Base-by-base conservation (phyloP, 1,140 invertebrate genomes). In the Nasonia vitripennis region DNA sequence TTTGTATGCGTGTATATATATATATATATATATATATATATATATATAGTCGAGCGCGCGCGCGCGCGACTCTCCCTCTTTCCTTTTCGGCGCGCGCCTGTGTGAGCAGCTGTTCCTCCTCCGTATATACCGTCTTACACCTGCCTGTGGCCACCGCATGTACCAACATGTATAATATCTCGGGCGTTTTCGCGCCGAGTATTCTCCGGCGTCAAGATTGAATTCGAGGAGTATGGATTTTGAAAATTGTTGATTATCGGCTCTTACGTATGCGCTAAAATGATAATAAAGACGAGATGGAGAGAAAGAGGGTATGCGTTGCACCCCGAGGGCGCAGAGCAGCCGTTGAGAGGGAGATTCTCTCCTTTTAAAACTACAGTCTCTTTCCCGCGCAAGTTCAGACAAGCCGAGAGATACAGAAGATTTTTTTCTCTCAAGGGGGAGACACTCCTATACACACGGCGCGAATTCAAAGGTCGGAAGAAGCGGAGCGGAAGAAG, bases 1-100 rank as follows among this genome's bases (percentile, higher is more conserved):
- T 89, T 88, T 89, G 87, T 41, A 41, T 10, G 9, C 9, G 0
- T 89, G 87, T n/a, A n/a, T n/a, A n/a, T n/a, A n/a, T n/a, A n/a
- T n/a, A n/a, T n/a, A n/a, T n/a, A n/a, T n/a, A n/a, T n/a, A n/a
- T n/a, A n/a, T 41, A 41, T 41, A 41, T 0, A 7, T 34, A 34
- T 34, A 34, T 34, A 9, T 10, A 41, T 41, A 4, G 89, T 27
- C 27, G 27, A 27, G 87, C 89, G n/a, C n/a, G 90, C 88, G 85
- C 83, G 62, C 34, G 34, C 34, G 14, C 14, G 5, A n/a, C 62
- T 67, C 62, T 67, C n/a, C 86, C 87, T 88, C 41, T 20, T 77
- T 77, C 17, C 41, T 80, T 85, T 85, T 73, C 45, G 77, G 77
- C 51, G 51, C 67, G 75, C 82, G 75, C 23, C 45, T 80, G 75